Evolutionary conservation across 2,888 invertebrate genomes (phyloP), one percentile per base, ranked within the genome.

Genomic region (Scaptomyza tumidula): DNA sequence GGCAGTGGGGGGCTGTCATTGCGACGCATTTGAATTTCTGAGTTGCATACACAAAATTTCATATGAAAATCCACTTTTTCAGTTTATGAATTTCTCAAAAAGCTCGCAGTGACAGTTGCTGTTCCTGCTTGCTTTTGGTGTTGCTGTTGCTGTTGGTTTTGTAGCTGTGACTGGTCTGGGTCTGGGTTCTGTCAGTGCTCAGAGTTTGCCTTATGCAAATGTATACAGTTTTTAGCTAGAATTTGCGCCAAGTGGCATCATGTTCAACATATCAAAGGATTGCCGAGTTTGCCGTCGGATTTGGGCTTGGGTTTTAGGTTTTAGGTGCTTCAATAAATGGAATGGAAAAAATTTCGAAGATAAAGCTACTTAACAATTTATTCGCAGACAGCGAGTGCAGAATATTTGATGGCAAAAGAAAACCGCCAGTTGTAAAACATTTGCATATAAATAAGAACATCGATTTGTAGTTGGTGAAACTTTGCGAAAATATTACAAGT

Each of bases 1-100:
- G 27, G 44, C 37, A 58, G 48, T 52, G 64, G 45, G 45, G 63
- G 50, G 14, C 82, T 87, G 83, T 85, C 83, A 87, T 59, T 81
- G 78, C 67, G 67, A 59, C 77, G 63, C 86, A 88, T 88, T 83
- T 83, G 88, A 88, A 88, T 88, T 86, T 84, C 83, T 87, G 78
- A 82, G 81, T 73, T 78, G 75, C 67, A 67, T 69, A 64, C 68
- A 78, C 80, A 81, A 69, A 85, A 84, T 84, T 84, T 84, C 83
- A 80, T 84, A 84, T 86, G 83, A 84, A 84, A 88, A 84, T 88
- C 83, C 83, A 84, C 83, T 84, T 88, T 83, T 84, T 84, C 88
- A 84, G 88, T 84, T 88, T 84, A 84, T 86, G 83, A 84, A 84
- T 84, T 84, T 84, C 83, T 86, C 86, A 82, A 88, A 83, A 84